Conservation (phyloP, 2,888 invertebrate species). For the Silvanus unidentatus region DNA sequence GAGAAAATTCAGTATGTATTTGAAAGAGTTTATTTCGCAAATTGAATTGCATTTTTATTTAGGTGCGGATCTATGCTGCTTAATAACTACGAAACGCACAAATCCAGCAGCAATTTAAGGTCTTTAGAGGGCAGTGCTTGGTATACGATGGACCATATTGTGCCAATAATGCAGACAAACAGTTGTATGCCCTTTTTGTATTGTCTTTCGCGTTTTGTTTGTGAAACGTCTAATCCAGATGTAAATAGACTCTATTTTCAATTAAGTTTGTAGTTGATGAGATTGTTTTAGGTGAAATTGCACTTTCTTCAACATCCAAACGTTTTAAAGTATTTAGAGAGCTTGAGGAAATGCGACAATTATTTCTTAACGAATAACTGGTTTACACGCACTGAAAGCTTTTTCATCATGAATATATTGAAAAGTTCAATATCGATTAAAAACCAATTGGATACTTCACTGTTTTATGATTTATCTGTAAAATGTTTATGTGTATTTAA, state of each 20-base stretch:
- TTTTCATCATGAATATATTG: conserved; percentile 51
- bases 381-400: conserved; percentile 60
- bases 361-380: conserved; percentile 52
- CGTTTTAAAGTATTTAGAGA: conserved; percentile 45
- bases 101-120: conserved; percentile 45
- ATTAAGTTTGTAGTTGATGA: neutral
- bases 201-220: conserved; percentile 34
- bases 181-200: conserved; percentile 48
- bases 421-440: conserved; percentile 42
- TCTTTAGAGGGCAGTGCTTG: conserved; percentile 47
- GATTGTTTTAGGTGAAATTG: conserved; percentile 37
- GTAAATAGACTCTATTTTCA: conserved; percentile 17
- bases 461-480: conserved; percentile 54
- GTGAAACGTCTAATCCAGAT: conserved; percentile 22
- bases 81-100: conserved; percentile 40
- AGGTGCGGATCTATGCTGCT: conserved; percentile 50
- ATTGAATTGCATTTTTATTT: no score
- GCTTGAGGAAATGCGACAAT: conserved; percentile 35
- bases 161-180: conserved; percentile 45
- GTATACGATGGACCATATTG: conserved; percentile 46
- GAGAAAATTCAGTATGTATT: conserved; percentile 42
- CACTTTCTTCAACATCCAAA: conserved; percentile 42
- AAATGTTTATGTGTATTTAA: conserved; percentile 58
- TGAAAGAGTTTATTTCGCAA: no score
- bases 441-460: conserved; percentile 47